Evolutionary conservation across 2,113 vertebrate species (phyloP).

Genomic region (Calonectris borealis): DNA sequence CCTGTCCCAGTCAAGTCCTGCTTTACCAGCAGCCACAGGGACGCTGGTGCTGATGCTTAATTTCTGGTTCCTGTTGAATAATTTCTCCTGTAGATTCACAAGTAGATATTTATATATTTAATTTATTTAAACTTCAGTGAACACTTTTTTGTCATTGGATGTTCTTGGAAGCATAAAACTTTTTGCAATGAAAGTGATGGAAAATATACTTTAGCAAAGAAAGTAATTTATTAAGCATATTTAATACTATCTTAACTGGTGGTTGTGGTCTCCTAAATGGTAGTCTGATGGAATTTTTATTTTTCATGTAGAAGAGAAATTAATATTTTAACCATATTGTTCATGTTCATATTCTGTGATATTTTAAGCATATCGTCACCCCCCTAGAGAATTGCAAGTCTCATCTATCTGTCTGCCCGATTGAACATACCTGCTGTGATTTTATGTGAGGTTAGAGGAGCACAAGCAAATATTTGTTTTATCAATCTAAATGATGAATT

Average conservation of each 20-base stretch:
- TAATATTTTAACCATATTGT: not conserved
- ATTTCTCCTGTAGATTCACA: not conserved
- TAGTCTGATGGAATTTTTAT: not conserved
- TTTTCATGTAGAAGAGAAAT: not conserved
- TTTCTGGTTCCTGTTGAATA: not conserved
- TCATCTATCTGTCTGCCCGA: not conserved
- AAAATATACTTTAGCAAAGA: not conserved
- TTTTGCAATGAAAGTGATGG: not conserved
- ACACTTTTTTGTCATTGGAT: not conserved
- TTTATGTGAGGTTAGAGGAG: not conserved
- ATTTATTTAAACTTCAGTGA: not conserved
- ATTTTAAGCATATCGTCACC: not conserved
- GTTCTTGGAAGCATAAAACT: not conserved
- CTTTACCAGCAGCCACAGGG: not conserved
- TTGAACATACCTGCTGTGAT: not conserved
- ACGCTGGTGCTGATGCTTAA: not conserved
- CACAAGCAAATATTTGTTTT: not conserved
- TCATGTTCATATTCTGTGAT: not conserved
- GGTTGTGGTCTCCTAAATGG: not conserved
- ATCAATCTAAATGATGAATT: not conserved
- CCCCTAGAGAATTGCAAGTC: not conserved
- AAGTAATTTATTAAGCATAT: not conserved
- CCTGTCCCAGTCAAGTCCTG: not conserved
- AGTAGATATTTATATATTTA: not conserved
- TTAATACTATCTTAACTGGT: not conserved